Conservation (phyloP, 2,888 invertebrate species). For the Diplazon laetatorius region DNA sequence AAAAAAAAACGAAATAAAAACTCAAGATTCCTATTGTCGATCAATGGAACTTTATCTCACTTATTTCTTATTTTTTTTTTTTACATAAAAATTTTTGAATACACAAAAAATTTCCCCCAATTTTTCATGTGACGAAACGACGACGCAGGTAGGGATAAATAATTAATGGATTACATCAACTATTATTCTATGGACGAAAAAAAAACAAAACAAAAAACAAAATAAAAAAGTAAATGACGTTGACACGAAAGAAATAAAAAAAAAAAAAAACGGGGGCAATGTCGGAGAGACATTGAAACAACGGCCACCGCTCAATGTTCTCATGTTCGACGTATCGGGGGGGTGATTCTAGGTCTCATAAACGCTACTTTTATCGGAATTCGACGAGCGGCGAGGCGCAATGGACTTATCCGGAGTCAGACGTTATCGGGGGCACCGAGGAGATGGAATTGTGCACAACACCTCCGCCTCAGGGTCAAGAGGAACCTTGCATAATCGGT, state of each 20-base stretch:
- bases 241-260: conserved; percentile 56
- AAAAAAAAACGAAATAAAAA: conserved; percentile 8
- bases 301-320: conserved; percentile 62
- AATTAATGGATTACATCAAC: conserved; percentile 65
- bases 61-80: conserved; percentile 51
- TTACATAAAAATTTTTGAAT: conserved; percentile 49
- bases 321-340: conserved; percentile 69
- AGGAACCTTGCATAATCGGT: conserved; percentile 75
- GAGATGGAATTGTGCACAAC: conserved; percentile 86
- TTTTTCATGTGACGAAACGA: conserved; percentile 62
- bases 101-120: conserved; percentile 56
- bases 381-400: conserved; percentile 85
- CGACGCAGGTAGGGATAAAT: conserved; percentile 76
- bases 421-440: conserved; percentile 83
- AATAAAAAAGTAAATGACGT: conserved; percentile 61
- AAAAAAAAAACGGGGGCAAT: too few relatives aligned
- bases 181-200: conserved; percentile 60
- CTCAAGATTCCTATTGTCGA: conserved; percentile 63
- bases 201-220: conserved; percentile 63
- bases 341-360: conserved; percentile 85
- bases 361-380: conserved; percentile 88
- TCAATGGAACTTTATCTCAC: conserved; percentile 32
- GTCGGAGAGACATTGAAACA: conserved; percentile 57
- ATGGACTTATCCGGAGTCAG: conserved; percentile 86
- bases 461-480: conserved; percentile 83